phyloP scores from a whole-genome alignment of 2,113 vertebrate genomes.

The Brienomyrus longianalis region DNA sequence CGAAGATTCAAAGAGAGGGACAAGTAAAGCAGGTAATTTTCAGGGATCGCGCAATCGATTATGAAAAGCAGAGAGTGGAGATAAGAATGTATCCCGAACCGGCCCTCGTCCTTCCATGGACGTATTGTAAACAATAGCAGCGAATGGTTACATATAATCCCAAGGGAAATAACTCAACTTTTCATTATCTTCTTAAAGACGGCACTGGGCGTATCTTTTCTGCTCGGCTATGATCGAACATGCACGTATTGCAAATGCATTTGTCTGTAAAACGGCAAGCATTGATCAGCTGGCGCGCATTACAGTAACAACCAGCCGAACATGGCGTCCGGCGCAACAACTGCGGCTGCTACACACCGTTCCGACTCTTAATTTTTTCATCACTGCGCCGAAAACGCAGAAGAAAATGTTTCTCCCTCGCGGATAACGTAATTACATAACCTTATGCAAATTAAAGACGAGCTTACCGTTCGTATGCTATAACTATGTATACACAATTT shows the following conservation, averaged over 20 bases:
- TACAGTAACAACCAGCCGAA: slow-evolving; percentile 24
- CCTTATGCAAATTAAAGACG: neutral
- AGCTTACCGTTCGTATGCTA: slow-evolving; percentile 29
- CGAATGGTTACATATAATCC: neutral
- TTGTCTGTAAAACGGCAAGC: neutral
- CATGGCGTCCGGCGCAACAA: slow-evolving; percentile 36
- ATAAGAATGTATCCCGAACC: neutral
- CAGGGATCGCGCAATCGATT: neutral
- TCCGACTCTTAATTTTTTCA: slow-evolving; percentile 15
- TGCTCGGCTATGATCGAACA: neutral
- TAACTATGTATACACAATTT: slow-evolving; percentile 14
- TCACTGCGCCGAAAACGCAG: neutral
- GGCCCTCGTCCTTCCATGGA: neutral
- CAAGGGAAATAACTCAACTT: neutral
- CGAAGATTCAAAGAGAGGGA: neutral
- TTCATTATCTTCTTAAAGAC: neutral
- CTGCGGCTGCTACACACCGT: slow-evolving; percentile 23
- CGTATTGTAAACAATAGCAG: slow-evolving; percentile 8
- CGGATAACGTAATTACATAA: neutral
- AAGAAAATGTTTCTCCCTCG: neutral
- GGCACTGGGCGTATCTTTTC: neutral
- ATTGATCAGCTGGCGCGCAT: slow-evolving; percentile 7
- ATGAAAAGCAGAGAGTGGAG: neutral
- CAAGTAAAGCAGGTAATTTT: neutral
- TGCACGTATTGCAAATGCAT: neutral